Evolutionary conservation across 1,140 invertebrate genomes (phyloP), one percentile per base, ranked within the genome.

Genomic region (Metopolophium dirhodum): DNA sequence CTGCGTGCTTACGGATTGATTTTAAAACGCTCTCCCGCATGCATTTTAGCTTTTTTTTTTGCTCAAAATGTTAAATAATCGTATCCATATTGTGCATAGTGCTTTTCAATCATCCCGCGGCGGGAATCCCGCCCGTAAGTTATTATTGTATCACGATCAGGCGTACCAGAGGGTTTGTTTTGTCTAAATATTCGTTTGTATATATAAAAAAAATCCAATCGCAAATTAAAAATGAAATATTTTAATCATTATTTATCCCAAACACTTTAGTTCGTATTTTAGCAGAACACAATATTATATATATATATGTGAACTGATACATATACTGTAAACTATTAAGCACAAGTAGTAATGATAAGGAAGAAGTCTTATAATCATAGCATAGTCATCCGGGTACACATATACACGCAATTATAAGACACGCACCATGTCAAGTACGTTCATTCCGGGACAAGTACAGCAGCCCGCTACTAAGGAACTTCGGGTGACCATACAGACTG

Each of bases 51-150:
- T 41, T 41, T 26, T 30, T 30, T 87, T 87, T 87, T 49, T 18
- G 26, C 41, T 18, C 86, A 18, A 49, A 87, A 87, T 49, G 45
- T 87, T 87, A 47, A 87, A 87, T 87, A 87, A 87, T 87, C 14
- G 26, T 87, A n/a, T 87, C 26, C 30, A 77, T 87, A 87, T 45
- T 26, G 23, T 85, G 41, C 14, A 8, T 37, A 45, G 41, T 8
- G 37, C 26, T 87, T 87, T 87, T 49, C 86, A n/a, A 49, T 49
- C 30, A 77, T 77, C 30, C 61, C 14, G 41, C 41, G 41, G 41
- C 41, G 41, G 41, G 41, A 41, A n/a, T 77, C 30, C 61, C 14
- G 1, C 61, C 30, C 30, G n/a, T 14, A n/a, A 77, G 61, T 77
- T 77, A 35, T 77, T n/a, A 77, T 77, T 77, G 18, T 77, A 77